phyloP scores from a whole-genome alignment of 1,140 invertebrate species.

The Lamellibrachia luymesi region DNA sequence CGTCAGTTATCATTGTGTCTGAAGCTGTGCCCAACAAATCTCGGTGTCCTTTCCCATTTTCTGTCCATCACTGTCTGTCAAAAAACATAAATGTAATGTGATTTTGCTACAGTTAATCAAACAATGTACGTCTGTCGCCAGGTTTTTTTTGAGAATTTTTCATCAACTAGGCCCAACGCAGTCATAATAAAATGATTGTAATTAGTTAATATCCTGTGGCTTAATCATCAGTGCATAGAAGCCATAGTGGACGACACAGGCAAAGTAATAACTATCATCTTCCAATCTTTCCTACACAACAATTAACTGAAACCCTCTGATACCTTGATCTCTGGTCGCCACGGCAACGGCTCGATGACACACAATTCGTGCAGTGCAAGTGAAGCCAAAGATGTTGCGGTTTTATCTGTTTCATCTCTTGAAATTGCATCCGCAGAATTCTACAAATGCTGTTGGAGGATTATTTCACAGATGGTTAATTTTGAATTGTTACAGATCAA shows the following conservation, averaged over 20 bases:
- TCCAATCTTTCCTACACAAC: background rate
- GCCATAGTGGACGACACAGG: background rate
- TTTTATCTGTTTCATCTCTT: background rate
- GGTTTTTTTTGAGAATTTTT: background rate
- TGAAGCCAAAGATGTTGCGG: background rate
- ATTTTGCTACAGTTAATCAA: background rate
- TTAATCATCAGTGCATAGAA: background rate
- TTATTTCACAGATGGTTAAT: background rate
- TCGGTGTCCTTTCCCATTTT: background rate
- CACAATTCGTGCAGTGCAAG: background rate
- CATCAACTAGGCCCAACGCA: background rate
- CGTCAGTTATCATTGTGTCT: too few species aligned
- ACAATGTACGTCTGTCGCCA: background rate
- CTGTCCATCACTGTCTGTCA: background rate
- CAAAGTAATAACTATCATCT: background rate
- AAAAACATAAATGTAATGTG: background rate
- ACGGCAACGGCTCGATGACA: background rate
- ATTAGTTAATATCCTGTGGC: too few species aligned
- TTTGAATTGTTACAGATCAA: background rate
- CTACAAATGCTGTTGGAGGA: background rate
- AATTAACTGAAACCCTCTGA: background rate
- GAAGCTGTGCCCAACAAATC: too few species aligned
- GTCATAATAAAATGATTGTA: background rate
- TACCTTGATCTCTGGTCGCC: background rate
- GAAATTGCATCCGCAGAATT: background rate